phyloP scores from a whole-genome alignment of 2,113 vertebrate species.

The Coptodon rendalli region DNA sequence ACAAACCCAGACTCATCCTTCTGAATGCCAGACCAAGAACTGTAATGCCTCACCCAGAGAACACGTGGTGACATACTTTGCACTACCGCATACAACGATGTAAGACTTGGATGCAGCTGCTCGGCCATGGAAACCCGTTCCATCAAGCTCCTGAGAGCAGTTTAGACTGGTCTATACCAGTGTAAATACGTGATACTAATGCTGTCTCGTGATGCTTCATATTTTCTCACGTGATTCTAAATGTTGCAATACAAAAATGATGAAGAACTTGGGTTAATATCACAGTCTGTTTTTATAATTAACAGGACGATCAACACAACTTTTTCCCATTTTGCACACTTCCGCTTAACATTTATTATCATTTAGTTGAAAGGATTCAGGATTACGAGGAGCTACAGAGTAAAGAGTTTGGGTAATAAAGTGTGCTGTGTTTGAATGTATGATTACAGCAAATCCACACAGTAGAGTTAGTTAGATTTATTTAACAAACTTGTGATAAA shows the following conservation, averaged over 20 bases:
- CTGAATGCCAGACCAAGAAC: not conserved
- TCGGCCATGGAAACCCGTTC: not conserved
- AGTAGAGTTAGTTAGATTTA: no score
- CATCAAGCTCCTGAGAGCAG: not conserved
- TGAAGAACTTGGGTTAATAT: not conserved
- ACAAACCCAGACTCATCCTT: not conserved
- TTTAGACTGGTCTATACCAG: not conserved
- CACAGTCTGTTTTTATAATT: not conserved
- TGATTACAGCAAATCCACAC: no score
- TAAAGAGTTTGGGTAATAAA: not conserved
- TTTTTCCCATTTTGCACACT: not conserved
- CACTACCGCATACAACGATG: rapidly evolving
- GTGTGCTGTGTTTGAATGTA: not conserved
- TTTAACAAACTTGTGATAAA: no score
- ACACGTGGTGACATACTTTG: not conserved
- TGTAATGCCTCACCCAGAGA: not conserved
- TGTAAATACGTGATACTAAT: not conserved
- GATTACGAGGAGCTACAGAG: not conserved
- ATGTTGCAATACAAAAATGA: not conserved
- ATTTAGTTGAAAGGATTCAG: not conserved
- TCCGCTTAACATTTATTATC: not conserved
- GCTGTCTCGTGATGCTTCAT: not conserved
- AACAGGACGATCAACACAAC: not conserved
- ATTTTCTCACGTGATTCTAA: not conserved
- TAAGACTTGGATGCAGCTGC: not conserved